Evolutionary conservation across 2,113 vertebrate species (phyloP), one percentile per base, ranked within the genome.

Genomic region (Nesogale talazaci): DNA sequence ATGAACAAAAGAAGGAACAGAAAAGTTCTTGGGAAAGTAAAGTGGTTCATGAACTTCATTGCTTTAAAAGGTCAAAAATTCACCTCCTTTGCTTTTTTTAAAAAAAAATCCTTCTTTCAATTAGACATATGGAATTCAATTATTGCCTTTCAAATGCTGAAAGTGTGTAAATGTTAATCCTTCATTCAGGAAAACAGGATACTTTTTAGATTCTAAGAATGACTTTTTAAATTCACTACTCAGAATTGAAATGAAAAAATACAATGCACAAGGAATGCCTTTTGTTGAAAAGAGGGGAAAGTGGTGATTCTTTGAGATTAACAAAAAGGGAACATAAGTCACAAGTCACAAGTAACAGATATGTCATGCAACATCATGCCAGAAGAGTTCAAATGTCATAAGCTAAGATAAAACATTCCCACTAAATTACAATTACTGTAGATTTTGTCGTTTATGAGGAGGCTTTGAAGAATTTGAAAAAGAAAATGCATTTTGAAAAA

Each of bases 171-270:
- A 75, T 93, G 57, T 82, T 83, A 76, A 83, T 79, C 69, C 83
- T 52, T 52, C 46, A 52, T 52, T 12, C 46, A 52, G 46, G 46
- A 52, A 78, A 69, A 15, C 17, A 27, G 31, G 85, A 27, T 20
- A 76, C 4, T 25, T 69, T 83, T 83, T 79, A 74, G 83, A 40
- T 82, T 23, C 78, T 57, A 70, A 93, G 29, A 19, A 59, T 75
- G 57, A 25, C 17, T 84, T 91, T 69, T 61, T 90, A 91, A 93
- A 92, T 63, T 89, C 29, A 52, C 69, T 79, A 69, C 89, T n/a
- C 61, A 57, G 15, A 31, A 86, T 36, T 69, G 10, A 42, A 85
- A 87, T 85, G 65, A 89, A 88, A 78, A 59, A 72, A 61, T 2
- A 20, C 75, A 42, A 17, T 74, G 74, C 23, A 27, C 5, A 56